Evolutionary conservation across 1,140 invertebrate genomes (phyloP).

Genomic region (Pseudomyrmex sp.): DNA sequence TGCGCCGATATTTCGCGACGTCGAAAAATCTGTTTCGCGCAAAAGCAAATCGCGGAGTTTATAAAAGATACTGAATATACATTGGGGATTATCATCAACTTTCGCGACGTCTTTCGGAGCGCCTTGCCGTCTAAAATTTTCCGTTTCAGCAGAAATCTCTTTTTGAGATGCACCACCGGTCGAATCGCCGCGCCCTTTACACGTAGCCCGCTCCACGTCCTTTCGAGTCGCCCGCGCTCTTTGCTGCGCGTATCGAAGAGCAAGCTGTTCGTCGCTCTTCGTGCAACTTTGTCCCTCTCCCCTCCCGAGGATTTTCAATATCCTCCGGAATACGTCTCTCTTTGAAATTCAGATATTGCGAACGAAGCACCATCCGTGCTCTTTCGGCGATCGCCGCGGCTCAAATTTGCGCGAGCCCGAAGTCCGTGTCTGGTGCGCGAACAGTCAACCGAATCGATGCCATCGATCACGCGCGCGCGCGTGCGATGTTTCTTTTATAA

Average conservation of each 20-base stretch:
- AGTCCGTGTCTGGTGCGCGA: background rate
- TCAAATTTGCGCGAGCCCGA: constrained; percentile 40
- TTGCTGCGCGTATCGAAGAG: constrained; percentile 3
- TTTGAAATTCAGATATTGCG: constrained; percentile 60
- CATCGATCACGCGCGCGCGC: background rate
- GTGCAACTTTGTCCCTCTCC: constrained; percentile 15
- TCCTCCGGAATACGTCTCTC: constrained; percentile 40
- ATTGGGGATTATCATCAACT: background rate
- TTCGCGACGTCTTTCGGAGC: background rate
- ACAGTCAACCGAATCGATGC: background rate
- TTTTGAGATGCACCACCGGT: background rate
- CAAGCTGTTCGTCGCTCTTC: constrained; percentile 3
- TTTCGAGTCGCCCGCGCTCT: constrained; percentile 25
- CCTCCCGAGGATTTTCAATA: constrained; percentile 46
- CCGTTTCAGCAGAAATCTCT: background rate
- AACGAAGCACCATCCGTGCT: constrained; percentile 7
- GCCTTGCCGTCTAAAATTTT: constrained; percentile 1
- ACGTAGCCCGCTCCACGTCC: background rate
- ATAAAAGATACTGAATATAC: background rate
- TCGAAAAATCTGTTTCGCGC: constrained; percentile 1
- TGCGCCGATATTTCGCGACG: background rate
- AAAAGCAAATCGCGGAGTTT: background rate
- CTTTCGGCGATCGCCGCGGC: constrained; percentile 24
- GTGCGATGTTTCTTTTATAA: too few species aligned
- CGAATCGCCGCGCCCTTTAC: background rate